Evolutionary conservation across 2,888 invertebrate species (phyloP).

Genomic region (Mongoloraphidia duomilia): DNA sequence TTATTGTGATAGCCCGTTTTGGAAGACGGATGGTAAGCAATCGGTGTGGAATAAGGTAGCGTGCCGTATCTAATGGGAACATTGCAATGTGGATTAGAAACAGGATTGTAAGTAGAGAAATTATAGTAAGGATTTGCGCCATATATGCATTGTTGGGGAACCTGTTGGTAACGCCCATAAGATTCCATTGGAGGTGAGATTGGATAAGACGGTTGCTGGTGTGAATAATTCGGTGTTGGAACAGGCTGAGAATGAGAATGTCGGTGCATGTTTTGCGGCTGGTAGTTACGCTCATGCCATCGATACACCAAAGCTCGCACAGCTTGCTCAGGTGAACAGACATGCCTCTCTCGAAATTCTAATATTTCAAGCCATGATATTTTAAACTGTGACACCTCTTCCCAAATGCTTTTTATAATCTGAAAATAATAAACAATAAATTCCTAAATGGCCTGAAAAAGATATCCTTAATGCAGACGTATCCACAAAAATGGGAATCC

Average conservation of each 20-base stretch:
- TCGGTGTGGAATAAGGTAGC: constrained; percentile 27
- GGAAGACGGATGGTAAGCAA: constrained; percentile 32
- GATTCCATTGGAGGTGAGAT: constrained; percentile 8
- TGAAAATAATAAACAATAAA: constrained; percentile 22
- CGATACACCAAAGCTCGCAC: constrained; percentile 33
- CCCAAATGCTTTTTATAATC: constrained; percentile 67
- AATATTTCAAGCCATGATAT: constrained; percentile 54
- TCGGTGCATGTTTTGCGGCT: constrained; percentile 19
- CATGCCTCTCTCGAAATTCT: constrained; percentile 40
- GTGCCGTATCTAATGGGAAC: constrained; percentile 7
- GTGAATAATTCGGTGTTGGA: constrained; percentile 5
- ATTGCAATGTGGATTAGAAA: constrained; percentile 7
- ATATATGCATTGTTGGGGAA: constrained; percentile 11
- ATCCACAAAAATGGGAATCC: neutral
- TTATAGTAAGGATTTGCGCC: constrained; percentile 14
- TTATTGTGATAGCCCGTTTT: constrained; percentile 36
- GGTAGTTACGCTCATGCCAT: constrained; percentile 29
- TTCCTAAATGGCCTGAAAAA: no score
- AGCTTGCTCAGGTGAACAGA: constrained; percentile 38
- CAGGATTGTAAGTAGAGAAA: constrained; percentile 11
- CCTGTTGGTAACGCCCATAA: constrained; percentile 17
- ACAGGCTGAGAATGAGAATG: constrained; percentile 10
- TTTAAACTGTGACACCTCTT: constrained; percentile 40
- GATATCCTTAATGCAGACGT: no score
- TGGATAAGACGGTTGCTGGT: constrained; percentile 6